These are phyloP conservation scores for Fragum fragum DNA, from an alignment of 2,888 invertebrate genomes.

Conservation along the genomic window DNA sequence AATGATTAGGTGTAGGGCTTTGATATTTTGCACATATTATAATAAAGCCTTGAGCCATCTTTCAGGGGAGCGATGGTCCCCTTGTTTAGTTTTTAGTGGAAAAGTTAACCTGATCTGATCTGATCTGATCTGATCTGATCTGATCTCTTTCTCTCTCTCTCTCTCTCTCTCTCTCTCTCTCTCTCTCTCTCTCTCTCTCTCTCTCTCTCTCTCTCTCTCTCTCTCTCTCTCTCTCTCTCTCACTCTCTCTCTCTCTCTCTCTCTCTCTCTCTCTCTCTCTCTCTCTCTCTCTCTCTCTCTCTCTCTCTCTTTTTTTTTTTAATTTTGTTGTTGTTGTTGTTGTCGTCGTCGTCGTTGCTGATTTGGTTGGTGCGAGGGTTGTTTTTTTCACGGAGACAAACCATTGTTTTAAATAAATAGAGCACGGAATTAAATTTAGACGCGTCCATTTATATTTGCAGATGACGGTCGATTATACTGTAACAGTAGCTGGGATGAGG, in stretches of 20 bases:
- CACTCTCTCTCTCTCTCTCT: constrained; percentile 39
- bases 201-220: constrained; percentile 11
- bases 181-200: not conserved
- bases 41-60: too few relatives aligned
- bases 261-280: constrained; percentile 33
- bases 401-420: too few relatives aligned
- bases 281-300: constrained; percentile 42
- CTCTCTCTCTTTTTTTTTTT: constrained; percentile 31
- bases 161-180: not conserved
- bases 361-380: too few relatives aligned
- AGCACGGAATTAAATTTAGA: too few relatives aligned
- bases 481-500: constrained; percentile 91
- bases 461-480: constrained; percentile 87
- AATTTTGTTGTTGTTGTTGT: not conserved
- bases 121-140: too few relatives aligned
- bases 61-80: too few relatives aligned
- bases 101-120: too few relatives aligned
- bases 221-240: constrained; percentile 33
- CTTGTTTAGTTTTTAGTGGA: too few relatives aligned
- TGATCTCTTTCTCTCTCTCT: not conserved
- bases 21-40: too few relatives aligned
- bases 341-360: too few relatives aligned
- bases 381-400: too few relatives aligned
- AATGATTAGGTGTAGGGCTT: too few relatives aligned
- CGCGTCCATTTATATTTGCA: constrained; percentile 38